Conservation (phyloP, 2,888 invertebrate genomes). For the Erebia epiphron region DNA sequence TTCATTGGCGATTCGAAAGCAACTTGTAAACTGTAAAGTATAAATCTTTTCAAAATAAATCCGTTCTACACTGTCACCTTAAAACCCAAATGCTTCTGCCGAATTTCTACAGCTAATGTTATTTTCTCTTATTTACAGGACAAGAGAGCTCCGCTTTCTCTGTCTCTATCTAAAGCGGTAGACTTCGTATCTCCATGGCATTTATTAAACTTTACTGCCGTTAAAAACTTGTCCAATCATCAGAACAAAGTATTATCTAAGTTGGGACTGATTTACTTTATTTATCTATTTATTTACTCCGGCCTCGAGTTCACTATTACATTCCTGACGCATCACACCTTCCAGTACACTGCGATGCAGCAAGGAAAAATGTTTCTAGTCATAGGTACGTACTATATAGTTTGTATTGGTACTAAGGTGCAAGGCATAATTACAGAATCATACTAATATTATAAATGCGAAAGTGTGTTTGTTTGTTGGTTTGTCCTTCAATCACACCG, state of each 20-base stretch:
- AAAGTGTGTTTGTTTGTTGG: no score
- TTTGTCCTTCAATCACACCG: no score
- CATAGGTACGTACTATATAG: slow-evolving; percentile 84
- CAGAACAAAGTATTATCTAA: slow-evolving; percentile 86
- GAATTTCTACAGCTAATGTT: no score
- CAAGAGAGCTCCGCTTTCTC: slow-evolving; percentile 87
- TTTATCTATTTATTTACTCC: slow-evolving; percentile 97
- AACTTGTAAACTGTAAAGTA: no score
- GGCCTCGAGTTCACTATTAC: slow-evolving; percentile 98
- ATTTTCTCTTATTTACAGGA: slow-evolving; percentile 74
- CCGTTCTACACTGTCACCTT: no score
- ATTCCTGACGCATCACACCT: slow-evolving; percentile 96
- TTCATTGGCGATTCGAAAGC: no score
- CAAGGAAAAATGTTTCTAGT: slow-evolving; percentile 99
- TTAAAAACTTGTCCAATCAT: slow-evolving; percentile 83
- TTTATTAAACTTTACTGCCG: slow-evolving; percentile 85
- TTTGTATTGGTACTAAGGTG: not conserved
- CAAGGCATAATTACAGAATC: no score
- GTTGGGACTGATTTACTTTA: slow-evolving; percentile 91
- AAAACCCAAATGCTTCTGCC: no score
- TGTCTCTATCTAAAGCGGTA: slow-evolving; percentile 85
- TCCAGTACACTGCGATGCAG: slow-evolving; percentile 95
- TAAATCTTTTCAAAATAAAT: no score
- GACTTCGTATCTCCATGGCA: slow-evolving; percentile 75
- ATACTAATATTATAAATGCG: no score